phyloP scores from a whole-genome alignment of 2,113 vertebrate species.

The Laticauda colubrina region DNA sequence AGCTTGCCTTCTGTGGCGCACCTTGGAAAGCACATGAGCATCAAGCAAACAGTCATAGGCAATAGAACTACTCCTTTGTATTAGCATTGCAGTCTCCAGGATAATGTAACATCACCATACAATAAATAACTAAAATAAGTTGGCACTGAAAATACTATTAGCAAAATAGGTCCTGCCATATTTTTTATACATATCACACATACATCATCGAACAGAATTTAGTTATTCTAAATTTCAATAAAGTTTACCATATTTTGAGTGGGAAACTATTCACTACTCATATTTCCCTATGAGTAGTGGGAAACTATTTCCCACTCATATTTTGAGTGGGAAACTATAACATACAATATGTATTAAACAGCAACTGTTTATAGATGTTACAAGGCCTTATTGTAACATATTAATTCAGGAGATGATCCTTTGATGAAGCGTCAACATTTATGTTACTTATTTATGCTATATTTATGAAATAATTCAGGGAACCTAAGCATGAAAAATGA shows the following conservation, averaged over 20 bases:
- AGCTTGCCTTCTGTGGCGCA: not conserved
- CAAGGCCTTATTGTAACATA: not conserved
- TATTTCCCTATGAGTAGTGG: no score
- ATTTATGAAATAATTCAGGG: not conserved
- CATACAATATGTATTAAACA: not conserved
- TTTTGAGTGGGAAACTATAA: not conserved
- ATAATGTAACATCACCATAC: not conserved
- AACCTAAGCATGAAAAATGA: not conserved
- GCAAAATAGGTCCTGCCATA: not conserved
- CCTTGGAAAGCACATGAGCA: not conserved
- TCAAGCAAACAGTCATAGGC: not conserved
- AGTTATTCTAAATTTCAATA: not conserved
- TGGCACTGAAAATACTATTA: not conserved
- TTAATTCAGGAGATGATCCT: not conserved
- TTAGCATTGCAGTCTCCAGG: not conserved
- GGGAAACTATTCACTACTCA: not conserved
- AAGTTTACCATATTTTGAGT: not conserved
- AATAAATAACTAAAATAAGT: not conserved
- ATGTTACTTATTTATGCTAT: not conserved
- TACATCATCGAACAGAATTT: not conserved
- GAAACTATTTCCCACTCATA: not conserved
- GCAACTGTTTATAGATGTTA: not conserved
- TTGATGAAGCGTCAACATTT: not conserved
- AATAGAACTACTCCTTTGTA: not conserved
- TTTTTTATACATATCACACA: not conserved